Percentiles rank a stretch among this genome's conserved stretches.
Evolutionary conservation across 2,888 invertebrate species (phyloP).

Genomic region (Spisula subtruncata): DNA sequence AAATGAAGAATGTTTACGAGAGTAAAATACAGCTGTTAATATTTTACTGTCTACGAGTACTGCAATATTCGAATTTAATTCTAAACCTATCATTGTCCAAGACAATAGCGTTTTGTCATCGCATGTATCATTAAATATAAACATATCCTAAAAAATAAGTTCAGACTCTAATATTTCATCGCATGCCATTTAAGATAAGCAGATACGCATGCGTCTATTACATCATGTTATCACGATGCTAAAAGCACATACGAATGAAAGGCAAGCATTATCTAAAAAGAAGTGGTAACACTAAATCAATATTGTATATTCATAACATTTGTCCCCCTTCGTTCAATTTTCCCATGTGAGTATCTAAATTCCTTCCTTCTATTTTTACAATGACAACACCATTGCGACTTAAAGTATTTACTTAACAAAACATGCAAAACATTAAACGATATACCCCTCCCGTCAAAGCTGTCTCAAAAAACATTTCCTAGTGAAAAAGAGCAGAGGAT

Average conservation of each 20-base stretch:
- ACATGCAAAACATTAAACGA: conserved; percentile 8
- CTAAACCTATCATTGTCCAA: background rate
- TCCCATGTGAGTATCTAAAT: conserved; percentile 46
- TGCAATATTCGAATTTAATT: background rate
- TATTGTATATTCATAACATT: background rate
- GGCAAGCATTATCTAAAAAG: background rate
- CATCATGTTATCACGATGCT: background rate
- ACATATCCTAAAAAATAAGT: background rate
- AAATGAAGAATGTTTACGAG: conserved; percentile 11
- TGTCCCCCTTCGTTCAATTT: background rate
- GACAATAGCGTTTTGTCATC: background rate
- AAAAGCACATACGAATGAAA: background rate
- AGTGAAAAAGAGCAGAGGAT: no score
- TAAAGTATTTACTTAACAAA: background rate
- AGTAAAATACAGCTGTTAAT: background rate
- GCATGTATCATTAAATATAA: background rate
- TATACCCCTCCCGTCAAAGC: no score
- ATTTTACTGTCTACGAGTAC: conserved; percentile 7
- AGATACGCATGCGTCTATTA: background rate
- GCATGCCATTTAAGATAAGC: background rate
- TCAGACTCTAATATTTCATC: background rate
- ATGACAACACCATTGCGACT: conserved; percentile 39
- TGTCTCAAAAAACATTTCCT: no score
- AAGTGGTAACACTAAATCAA: background rate
- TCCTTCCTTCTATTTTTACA: conserved; percentile 29